Conservation (phyloP, 1,140 invertebrate species). For the Ostrea edulis region DNA sequence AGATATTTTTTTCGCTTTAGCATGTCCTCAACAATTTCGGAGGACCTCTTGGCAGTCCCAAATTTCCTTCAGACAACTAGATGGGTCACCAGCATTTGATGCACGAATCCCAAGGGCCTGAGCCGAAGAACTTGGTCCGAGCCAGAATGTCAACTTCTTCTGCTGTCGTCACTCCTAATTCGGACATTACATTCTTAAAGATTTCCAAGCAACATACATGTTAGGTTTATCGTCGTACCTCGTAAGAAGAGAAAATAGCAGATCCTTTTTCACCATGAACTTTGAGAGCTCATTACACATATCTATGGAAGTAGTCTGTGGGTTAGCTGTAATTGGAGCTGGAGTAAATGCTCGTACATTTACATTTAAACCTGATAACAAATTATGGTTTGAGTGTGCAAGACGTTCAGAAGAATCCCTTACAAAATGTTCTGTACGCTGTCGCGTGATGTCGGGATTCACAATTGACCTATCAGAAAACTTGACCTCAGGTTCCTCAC, state of each 20-base stretch:
- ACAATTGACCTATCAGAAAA: too few species aligned
- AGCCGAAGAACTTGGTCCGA: not conserved
- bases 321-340: too few species aligned
- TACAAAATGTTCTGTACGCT: too few species aligned
- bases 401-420: too few species aligned
- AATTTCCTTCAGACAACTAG: slow-evolving; percentile 30
- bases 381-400: too few species aligned
- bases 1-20: slow-evolving; percentile 40
- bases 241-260: slow-evolving; percentile 27
- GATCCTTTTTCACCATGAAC: slow-evolving; percentile 42
- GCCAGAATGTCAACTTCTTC: slow-evolving; percentile 55
- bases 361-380: too few species aligned
- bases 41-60: slow-evolving; percentile 46
- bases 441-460: too few species aligned
- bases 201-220: slow-evolving; percentile 46
- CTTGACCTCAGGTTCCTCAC: not conserved
- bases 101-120: not conserved
- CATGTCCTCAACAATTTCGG: not conserved
- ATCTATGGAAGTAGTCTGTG: too few species aligned
- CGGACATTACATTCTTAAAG: slow-evolving; percentile 48
- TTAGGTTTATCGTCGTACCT: slow-evolving; percentile 50
- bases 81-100: not conserved
- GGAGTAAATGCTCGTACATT: too few species aligned
- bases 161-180: slow-evolving; percentile 28
- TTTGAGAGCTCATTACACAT: not conserved